These are phyloP conservation scores for Barypeithes pellucidus DNA, from an alignment of 2,888 invertebrate genomes.

Conservation along the genomic window DNA sequence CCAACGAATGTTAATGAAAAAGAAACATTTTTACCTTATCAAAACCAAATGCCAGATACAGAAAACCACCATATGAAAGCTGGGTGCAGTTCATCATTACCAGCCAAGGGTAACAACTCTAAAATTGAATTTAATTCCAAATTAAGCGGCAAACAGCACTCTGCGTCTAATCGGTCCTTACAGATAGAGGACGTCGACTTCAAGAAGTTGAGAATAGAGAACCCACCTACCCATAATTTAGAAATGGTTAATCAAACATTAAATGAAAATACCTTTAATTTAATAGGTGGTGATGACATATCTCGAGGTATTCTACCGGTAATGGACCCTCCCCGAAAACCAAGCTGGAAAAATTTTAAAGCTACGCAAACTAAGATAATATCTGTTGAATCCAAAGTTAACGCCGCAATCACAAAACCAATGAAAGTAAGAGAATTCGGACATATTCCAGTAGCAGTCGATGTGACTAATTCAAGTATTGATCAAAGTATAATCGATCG, in stretches of 20 bases:
- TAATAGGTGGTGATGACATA: too few species aligned
- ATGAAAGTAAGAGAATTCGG: slow-evolving; percentile 25
- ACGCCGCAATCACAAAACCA: not conserved
- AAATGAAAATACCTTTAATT: not conserved
- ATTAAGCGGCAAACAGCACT: not conserved
- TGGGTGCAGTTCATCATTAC: too few species aligned
- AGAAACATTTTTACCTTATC: not conserved
- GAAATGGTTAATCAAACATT: not conserved
- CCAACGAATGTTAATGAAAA: not conserved
- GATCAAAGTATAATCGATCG: not conserved
- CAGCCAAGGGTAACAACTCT: not conserved
- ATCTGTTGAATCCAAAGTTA: not conserved
- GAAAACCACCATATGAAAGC: not conserved
- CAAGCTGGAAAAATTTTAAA: not conserved
- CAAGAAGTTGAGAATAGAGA: too few species aligned
- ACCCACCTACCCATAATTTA: not conserved
- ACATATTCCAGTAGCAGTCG: slow-evolving; percentile 30
- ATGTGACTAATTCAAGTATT: slow-evolving; percentile 24
- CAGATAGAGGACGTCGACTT: too few species aligned
- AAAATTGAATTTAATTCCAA: not conserved
- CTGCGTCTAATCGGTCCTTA: too few species aligned
- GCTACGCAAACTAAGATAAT: not conserved
- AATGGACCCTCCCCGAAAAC: too few species aligned
- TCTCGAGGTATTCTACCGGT: too few species aligned
- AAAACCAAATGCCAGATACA: not conserved